Conservation (phyloP, 2,888 invertebrate species). For the Bombyx huttoni region DNA sequence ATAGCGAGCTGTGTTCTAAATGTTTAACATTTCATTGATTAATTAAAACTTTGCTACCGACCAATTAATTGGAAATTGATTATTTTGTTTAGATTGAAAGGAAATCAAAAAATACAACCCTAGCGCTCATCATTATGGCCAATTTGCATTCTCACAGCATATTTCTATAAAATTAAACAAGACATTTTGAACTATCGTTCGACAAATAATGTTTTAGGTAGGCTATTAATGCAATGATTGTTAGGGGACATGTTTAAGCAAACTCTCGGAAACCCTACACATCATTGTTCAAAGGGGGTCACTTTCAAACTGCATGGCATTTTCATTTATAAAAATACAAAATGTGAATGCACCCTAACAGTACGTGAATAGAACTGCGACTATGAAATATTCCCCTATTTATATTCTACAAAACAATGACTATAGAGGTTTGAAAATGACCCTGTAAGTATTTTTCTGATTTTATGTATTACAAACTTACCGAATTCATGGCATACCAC, state of each 20-base stretch:
- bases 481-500: slow-evolving; percentile 27
- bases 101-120: too few species aligned
- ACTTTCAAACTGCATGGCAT: not conserved
- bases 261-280: not conserved
- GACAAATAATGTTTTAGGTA: not conserved
- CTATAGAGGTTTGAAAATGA: not conserved
- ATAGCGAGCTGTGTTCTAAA: too few species aligned
- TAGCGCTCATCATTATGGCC: too few species aligned
- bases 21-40: too few species aligned
- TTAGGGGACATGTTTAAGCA: not conserved
- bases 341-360: too few species aligned
- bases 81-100: too few species aligned
- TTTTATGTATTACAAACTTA: slow-evolving; percentile 18
- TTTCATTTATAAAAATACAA: not conserved
- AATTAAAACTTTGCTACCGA: too few species aligned
- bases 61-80: too few species aligned
- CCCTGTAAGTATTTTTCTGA: not conserved
- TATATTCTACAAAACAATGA: not conserved
- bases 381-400: not conserved
- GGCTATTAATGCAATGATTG: not conserved
- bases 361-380: too few species aligned
- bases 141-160: too few species aligned
- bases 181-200: not conserved
- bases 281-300: not conserved
- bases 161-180: too few species aligned